These are phyloP conservation scores for Struthio camelus DNA, from an alignment of 2,113 vertebrate species.

Conservation along the genomic window DNA sequence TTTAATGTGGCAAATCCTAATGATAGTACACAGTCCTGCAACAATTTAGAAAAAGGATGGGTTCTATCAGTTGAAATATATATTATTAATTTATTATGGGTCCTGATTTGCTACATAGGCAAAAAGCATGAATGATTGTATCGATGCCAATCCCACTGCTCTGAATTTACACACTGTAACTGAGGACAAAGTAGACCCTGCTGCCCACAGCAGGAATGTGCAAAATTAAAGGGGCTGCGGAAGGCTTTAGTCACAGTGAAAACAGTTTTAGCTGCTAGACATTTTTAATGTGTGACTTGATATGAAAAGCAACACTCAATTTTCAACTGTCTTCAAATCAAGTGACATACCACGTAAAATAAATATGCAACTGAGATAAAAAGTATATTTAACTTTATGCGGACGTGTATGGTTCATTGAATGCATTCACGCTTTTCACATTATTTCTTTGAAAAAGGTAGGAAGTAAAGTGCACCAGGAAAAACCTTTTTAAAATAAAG, in stretches of 20 bases:
- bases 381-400: conserved; percentile 18
- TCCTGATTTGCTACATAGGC: neutral
- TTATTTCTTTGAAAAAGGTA: conserved; percentile 35
- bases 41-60: neutral
- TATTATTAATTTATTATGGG: neutral
- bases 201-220: neutral
- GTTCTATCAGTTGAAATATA: neutral
- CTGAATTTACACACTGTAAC: neutral
- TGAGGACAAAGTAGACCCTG: neutral
- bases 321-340: neutral
- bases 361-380: conserved; percentile 1
- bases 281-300: neutral
- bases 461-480: neutral
- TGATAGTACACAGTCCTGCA: neutral
- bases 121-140: neutral
- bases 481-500: conserved; percentile 18
- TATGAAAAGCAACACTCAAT: conserved; percentile 3
- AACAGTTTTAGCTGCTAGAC: neutral
- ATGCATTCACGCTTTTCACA: conserved; percentile 40
- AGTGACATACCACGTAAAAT: neutral
- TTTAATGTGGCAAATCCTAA: neutral
- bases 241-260: neutral
- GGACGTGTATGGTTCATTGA: conserved; percentile 19
- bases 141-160: neutral
- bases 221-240: neutral